These are phyloP conservation scores for Psittacula echo DNA, from an alignment of 2,797 vertebrate species.

Conservation along the genomic window DNA sequence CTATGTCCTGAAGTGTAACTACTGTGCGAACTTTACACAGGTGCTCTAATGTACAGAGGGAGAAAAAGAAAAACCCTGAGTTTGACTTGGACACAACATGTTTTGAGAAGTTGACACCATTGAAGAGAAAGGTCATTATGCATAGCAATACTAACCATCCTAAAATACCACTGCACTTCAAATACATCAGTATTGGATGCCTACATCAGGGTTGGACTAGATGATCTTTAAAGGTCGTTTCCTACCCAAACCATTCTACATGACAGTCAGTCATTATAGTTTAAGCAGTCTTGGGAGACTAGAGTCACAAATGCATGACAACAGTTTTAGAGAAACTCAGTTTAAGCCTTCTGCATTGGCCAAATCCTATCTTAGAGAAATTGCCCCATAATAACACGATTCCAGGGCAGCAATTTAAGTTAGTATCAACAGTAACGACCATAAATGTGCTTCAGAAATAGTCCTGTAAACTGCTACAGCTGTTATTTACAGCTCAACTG, in stretches of 20 bases:
- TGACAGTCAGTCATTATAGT: background rate
- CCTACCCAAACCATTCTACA: background rate
- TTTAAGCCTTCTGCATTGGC: background rate
- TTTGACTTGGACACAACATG: background rate
- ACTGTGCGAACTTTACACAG: background rate
- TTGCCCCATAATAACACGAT: background rate
- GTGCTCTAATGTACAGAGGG: background rate
- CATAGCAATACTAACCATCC: background rate
- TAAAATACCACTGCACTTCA: background rate
- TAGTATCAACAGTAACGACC: background rate
- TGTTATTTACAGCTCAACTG: background rate
- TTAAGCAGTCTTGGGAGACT: background rate
- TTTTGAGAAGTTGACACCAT: background rate
- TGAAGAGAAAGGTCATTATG: background rate
- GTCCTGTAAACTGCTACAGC: background rate
- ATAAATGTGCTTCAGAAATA: background rate
- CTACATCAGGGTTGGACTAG: accelerated
- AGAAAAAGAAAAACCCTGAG: background rate
- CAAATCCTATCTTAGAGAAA: background rate
- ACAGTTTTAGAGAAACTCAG: background rate
- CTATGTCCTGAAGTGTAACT: background rate
- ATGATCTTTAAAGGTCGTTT: background rate
- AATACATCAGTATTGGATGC: background rate
- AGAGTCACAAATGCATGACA: background rate
- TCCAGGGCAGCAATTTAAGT: background rate